A percentile compares a stretch with the other conserved stretches of the same genome.
These are phyloP conservation scores for Tokudaia tokunoshimensis DNA, from an alignment of 2,797 vertebrate species.

Conservation along the genomic window DNA sequence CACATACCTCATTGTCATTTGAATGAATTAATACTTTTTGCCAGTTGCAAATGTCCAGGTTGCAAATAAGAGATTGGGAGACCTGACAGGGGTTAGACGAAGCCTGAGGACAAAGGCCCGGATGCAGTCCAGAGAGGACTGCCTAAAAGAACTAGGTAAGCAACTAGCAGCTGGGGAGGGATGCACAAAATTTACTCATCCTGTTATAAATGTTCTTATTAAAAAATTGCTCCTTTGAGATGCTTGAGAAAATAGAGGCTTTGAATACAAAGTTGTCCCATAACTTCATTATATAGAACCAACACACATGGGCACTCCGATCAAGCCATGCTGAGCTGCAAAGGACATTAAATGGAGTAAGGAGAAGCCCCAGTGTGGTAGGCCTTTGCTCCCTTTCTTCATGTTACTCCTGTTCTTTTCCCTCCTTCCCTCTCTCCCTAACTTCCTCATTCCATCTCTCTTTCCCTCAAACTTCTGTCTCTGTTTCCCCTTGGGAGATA, in stretches of 20 bases:
- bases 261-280: constrained; percentile 26
- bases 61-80: constrained; percentile 40
- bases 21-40: constrained; percentile 26
- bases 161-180: background rate
- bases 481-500: background rate
- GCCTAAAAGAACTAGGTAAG: background rate
- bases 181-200: background rate
- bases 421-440: background rate
- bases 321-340: background rate
- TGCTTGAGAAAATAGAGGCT: constrained; percentile 47
- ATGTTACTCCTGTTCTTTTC: background rate
- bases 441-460: background rate
- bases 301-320: background rate
- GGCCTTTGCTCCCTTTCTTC: background rate
- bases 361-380: background rate
- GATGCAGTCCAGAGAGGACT: background rate
- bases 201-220: background rate
- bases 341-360: background rate
- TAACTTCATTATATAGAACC: background rate
- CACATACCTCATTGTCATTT: constrained; percentile 6
- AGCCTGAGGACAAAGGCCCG: background rate
- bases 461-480: background rate
- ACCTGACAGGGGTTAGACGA: background rate
- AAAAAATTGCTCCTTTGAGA: background rate
- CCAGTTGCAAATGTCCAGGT: background rate